Base-by-base conservation (phyloP, 2,797 vertebrate species). In the Myotis pilosus region DNA sequence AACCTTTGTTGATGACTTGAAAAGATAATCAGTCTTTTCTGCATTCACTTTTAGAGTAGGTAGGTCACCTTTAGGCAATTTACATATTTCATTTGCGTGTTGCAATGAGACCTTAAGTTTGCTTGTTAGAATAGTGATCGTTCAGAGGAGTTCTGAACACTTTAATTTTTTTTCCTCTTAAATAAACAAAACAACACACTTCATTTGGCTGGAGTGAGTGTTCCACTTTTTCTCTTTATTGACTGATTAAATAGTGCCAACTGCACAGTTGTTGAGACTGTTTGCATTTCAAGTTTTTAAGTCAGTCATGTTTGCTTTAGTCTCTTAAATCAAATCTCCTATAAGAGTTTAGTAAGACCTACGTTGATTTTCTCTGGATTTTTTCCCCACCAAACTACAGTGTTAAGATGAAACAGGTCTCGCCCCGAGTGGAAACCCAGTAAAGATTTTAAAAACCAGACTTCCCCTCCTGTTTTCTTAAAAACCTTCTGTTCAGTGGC, bases 11-110 rank as follows among this genome's bases (percentile, higher is more conserved):
- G 92, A 95, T 98, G 91, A 79, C 93, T 97, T 87, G 96, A 92
- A 92, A 87, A 96, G 97, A 96, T 98, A 95, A 97, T 95, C 80
- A 36, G 25, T 96, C 95, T 97, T 97, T 97, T 96, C 95, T 95
- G 2, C 0, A 4, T 94, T 95, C 87, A 79, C 89, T 95, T 97
- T 97, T 96, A 57, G 92, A 91, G 92, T 68, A 96, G 44, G 68
- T 89, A 94, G 91, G 94, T 97, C 97, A 94, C 96, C 92, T 97
- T 86, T 92, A 91, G 95, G 97, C 97, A 91, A 71, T 44, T 97
- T 17, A 17, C 84, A 55, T 28, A 2, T 97, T 97, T 94, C 89
- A 82, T 95, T 97, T 74, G 57, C 33, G 76, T 97, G 96, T 97
- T 97, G 97, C 93, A 94, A 33, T 84, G 93, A 84, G 87, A 95